Evolutionary conservation across 2,797 vertebrate species (phyloP), one percentile per base, ranked within the genome.

Genomic region (Halcyon chelicuti): DNA sequence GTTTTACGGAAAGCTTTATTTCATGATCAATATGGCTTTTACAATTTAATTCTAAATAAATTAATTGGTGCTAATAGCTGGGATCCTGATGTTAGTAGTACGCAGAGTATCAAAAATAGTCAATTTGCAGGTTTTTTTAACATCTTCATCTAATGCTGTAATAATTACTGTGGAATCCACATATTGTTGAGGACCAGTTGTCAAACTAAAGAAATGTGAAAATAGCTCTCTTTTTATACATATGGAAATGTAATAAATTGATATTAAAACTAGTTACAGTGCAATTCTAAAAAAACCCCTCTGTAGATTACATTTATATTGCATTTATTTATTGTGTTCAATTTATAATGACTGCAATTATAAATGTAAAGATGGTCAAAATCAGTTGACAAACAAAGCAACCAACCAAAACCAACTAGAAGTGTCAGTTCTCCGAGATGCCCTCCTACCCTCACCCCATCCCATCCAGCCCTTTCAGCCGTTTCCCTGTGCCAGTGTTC

Each of bases 211-310:
- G 60, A 90, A 88, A 86, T 94, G 86, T 95, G 86, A 94, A 95
- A 91, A 88, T 71, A 94, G 52, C 26, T 93, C 52, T 93, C 74
- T 84, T 93, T 97, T 84, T 81, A 80, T 95, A 90, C 61, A 52
- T 93, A 84, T 73, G 60, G 40, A 96, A 95, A 78, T 90, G 44
- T 94, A 96, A 96, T 95, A 96, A 96, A 96, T 90, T 90, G 91
- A 93, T 91, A 91, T 68, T 93, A 55, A 86, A 96, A 76, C 66
- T 85, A 96, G 72, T 88, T 90, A 58, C 73, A 63, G 47, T 90
- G 83, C 82, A 70, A 66, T 84, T 96, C 77, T 93, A 81, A 88
- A 90, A 57, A 51, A 51, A 33, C 20, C 0, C 1, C 60, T 62
- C 58, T 29, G n/a, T 67, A 88, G 21, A 63, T 91, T 94, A 91